Percentiles rank a stretch among this genome's conserved stretches.
Evolutionary conservation across 92 coral and sea anemone species (phyloP).

Genomic region (Siderastrea radians): DNA sequence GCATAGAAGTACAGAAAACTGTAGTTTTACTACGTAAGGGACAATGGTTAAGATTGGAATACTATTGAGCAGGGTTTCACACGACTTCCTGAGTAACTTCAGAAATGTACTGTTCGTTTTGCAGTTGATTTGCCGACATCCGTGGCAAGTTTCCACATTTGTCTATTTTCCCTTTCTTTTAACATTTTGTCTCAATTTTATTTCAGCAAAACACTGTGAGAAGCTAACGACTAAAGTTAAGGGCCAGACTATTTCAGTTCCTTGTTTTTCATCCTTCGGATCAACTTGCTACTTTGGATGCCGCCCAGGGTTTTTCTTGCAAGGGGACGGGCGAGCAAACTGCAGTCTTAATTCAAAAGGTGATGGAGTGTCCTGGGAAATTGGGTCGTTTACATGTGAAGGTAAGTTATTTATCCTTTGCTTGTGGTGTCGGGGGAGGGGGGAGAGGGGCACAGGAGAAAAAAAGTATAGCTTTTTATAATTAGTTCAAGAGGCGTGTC

Average conservation of each 20-base stretch:
- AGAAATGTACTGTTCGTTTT: neutral
- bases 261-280: conserved; percentile 54
- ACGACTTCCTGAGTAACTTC: no score
- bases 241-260: conserved; percentile 25
- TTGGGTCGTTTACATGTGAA: conserved; percentile 58
- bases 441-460: no score
- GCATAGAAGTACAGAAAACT: neutral
- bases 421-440: neutral
- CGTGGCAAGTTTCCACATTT: no score
- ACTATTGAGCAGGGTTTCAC: no score
- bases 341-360: conserved; percentile 36
- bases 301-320: conserved; percentile 25
- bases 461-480: no score
- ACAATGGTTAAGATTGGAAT: no score
- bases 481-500: no score
- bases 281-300: conserved; percentile 61
- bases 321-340: conserved; percentile 42
- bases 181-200: neutral
- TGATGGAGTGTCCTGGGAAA: conserved; percentile 53
- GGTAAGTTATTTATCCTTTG: conserved; percentile 27
- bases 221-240: conserved; percentile 1
- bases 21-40: neutral
- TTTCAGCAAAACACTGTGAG: conserved; percentile 50
- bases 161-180: neutral
- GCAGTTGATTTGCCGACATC: no score